Base-by-base conservation (phyloP, 2,888 invertebrate genomes). In the Hirtodrosophila cameraria region DNA sequence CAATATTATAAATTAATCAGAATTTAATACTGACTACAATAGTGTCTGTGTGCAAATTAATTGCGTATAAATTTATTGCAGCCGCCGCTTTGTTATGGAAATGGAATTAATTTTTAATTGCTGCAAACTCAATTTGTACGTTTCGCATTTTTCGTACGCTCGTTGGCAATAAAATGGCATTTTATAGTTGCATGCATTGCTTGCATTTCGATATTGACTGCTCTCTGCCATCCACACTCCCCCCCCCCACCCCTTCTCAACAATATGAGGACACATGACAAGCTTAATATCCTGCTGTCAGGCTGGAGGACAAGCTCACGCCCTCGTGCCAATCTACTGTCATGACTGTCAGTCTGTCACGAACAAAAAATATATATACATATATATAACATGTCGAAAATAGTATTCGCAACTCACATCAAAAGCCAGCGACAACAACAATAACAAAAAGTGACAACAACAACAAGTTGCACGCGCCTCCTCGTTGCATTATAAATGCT, bases 241-340 rank as follows among this genome's bases (percentile, higher is more conserved):
- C 7, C 6, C 13, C n/a, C n/a, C 9, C 41, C 3, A 12, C 4
- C 9, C 3, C 18, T 2, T 12, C 8, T 27, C 18, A 11, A 11
- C 3, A 1, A 9, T 39, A 16, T 31, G 3, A 30, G 42, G 67
- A 30, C 42, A 30, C 28, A 41, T 62, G 76, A 76, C 82, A 71
- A 60, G 33, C 59, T 79, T 80, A 79, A 79, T 79, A 79, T 79
- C 79, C 79, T 83, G 78, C 83, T 74, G 80, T 79, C 83, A 79
- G 59, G 50, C 46, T 33, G 16, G 7, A 62, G 72, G 61, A 46
- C 55, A 27, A 42, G 28, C 54, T 60, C 46, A 39, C 33, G 66
- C 54, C 61, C 50, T 45, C 30, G 23, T 39, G 71, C 66, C 70
- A 70, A 66, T 67, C 66, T 41, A 39, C 45, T 70, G 70, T 71